These are phyloP conservation scores for Holothuria glaberrima DNA, from an alignment of 35 echinoderm and acorn worm genomes.

Conservation along the genomic window DNA sequence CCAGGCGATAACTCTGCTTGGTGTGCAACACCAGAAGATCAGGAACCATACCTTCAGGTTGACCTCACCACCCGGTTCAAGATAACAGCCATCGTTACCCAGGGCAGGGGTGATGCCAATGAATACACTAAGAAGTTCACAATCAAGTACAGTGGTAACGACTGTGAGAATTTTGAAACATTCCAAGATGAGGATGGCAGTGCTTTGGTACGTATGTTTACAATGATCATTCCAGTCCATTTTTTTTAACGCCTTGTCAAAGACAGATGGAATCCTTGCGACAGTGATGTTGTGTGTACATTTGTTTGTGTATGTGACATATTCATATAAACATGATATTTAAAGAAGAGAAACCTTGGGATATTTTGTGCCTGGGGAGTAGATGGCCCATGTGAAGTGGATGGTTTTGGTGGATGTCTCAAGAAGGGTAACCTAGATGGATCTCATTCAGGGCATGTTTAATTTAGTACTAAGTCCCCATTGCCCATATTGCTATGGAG, in stretches of 20 bases:
- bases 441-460: too few species aligned
- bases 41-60: background rate
- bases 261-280: background rate
- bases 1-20: background rate
- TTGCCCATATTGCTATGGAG: too few species aligned
- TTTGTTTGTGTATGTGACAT: background rate
- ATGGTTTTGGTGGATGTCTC: background rate
- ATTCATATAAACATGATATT: background rate
- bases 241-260: background rate
- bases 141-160: background rate
- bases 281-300: background rate
- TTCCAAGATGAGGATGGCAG: background rate
- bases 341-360: background rate
- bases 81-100: background rate
- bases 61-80: background rate
- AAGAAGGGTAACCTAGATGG: too few species aligned
- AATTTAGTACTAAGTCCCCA: too few species aligned
- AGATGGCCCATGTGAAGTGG: background rate
- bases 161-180: background rate
- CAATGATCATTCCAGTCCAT: background rate
- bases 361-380: background rate
- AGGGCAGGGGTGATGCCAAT: background rate
- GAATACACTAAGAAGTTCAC: conserved; percentile 6
- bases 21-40: background rate
- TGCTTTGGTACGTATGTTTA: background rate